Conservation (phyloP, 1,140 invertebrate genomes). For the Cydia pomonella region DNA sequence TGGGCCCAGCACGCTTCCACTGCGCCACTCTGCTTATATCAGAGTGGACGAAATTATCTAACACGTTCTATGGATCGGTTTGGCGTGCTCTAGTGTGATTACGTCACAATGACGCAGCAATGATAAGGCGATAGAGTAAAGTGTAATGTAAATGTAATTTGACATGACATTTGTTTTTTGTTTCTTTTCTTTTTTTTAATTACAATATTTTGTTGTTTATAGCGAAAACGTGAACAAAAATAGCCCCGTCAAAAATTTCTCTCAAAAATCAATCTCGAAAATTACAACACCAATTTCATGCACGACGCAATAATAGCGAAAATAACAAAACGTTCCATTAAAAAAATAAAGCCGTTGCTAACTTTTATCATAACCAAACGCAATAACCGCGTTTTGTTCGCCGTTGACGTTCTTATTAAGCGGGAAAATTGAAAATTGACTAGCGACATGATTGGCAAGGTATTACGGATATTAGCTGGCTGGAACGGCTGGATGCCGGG, state of each 20-base stretch:
- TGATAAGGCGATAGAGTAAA: too few species aligned
- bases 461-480: constrained; percentile 63
- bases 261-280: constrained; percentile 2
- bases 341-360: constrained; percentile 29
- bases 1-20: constrained; percentile 95
- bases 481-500: constrained; percentile 53
- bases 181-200: too few species aligned
- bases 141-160: too few species aligned
- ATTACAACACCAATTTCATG: neutral
- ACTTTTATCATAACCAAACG: constrained; percentile 30
- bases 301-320: constrained; percentile 11
- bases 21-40: constrained; percentile 91
- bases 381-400: constrained; percentile 51
- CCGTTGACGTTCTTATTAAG: constrained; percentile 73
- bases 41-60: constrained; percentile 34
- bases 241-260: neutral
- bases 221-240: constrained; percentile 32
- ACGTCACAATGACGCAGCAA: constrained; percentile 51
- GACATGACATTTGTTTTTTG: too few species aligned
- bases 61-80: neutral
- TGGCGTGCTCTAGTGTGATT: neutral
- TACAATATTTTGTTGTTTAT: too few species aligned
- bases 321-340: constrained; percentile 5
- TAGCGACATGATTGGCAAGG: constrained; percentile 74
- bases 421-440: constrained; percentile 76